A percentile compares a stretch with the other conserved stretches of the same genome.
phyloP scores from a whole-genome alignment of 2,888 invertebrate genomes.

The Lasioglossum morio region DNA sequence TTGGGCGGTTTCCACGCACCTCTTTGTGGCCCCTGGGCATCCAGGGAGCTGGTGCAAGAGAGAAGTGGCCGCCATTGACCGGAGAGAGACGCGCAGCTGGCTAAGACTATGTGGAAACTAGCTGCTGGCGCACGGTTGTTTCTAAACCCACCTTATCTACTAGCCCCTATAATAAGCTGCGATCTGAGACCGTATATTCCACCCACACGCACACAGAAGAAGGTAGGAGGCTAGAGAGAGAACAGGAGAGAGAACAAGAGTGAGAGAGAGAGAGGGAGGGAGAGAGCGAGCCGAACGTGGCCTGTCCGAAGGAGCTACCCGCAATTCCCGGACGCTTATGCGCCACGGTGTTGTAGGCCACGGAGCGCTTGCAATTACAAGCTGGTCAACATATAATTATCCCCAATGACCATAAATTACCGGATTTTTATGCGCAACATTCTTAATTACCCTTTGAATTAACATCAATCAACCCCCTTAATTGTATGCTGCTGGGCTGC shows the following conservation, averaged over 20 bases:
- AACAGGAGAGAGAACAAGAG: background rate
- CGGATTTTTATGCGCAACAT: slow-evolving; percentile 85
- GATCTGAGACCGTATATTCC: slow-evolving; percentile 82
- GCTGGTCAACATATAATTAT: slow-evolving; percentile 85
- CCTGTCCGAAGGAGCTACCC: slow-evolving; percentile 66
- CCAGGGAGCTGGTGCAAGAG: slow-evolving; percentile 25
- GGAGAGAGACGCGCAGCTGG: slow-evolving; percentile 10
- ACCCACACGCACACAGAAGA: slow-evolving; percentile 52
- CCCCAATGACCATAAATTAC: slow-evolving; percentile 85
- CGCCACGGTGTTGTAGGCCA: slow-evolving; percentile 62
- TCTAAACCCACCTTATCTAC: slow-evolving; percentile 81
- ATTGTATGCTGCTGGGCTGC: slow-evolving; percentile 80
- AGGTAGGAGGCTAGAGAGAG: background rate
- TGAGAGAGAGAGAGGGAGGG: background rate
- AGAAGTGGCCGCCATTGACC: slow-evolving; percentile 20
- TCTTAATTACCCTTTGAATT: slow-evolving; percentile 85
- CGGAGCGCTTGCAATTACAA: slow-evolving; percentile 83
- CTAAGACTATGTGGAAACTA: slow-evolving; percentile 64
- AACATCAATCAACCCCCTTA: slow-evolving; percentile 85
- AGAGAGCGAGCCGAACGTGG: slow-evolving; percentile 7
- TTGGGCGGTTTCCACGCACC: slow-evolving; percentile 65
- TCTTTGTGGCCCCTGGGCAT: slow-evolving; percentile 61
- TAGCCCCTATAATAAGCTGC: slow-evolving; percentile 83
- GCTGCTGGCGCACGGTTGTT: slow-evolving; percentile 75
- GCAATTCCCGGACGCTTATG: slow-evolving; percentile 70